Conservation (phyloP, 2,888 invertebrate genomes). For the Aspidapion aeneum region DNA sequence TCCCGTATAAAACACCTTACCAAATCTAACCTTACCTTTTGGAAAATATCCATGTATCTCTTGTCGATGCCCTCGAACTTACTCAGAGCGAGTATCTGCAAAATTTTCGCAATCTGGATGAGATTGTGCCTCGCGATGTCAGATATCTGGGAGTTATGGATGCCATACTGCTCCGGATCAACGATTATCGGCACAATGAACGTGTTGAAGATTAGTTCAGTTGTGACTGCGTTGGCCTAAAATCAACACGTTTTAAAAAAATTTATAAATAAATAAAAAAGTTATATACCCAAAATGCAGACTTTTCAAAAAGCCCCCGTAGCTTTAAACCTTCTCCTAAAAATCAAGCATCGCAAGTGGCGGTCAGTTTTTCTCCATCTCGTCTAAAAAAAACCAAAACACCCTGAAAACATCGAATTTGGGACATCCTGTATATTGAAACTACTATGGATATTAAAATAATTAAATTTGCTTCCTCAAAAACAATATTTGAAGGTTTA, state of each 20-base stretch:
- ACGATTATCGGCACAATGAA: conserved; percentile 96
- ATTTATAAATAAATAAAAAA: too few relatives aligned
- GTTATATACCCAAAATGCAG: too few relatives aligned
- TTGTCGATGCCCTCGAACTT: conserved; percentile 58
- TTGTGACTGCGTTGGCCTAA: conserved; percentile 65
- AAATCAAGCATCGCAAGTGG: not conserved
- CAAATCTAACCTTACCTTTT: too few relatives aligned
- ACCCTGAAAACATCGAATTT: too few relatives aligned
- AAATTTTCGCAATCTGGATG: conserved; percentile 86
- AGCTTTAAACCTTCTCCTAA: not conserved
- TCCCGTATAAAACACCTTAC: too few relatives aligned
- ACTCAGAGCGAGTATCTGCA: conserved; percentile 86
- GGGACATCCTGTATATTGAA: too few relatives aligned
- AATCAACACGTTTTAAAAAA: conserved; percentile 40
- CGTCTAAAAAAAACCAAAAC: too few relatives aligned
- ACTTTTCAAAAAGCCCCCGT: too few relatives aligned
- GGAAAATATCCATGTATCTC: conserved; percentile 23
- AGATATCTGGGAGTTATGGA: conserved; percentile 89
- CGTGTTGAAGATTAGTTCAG: conserved; percentile 88
- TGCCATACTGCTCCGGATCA: conserved; percentile 93
- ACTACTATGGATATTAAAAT: too few relatives aligned
- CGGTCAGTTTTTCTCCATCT: too few relatives aligned
- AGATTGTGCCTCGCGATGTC: conserved; percentile 87
- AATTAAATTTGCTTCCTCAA: too few relatives aligned
- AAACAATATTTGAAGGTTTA: too few relatives aligned